Conservation (phyloP, 2,888 invertebrate genomes). For the Gisinianus flammeolus region DNA sequence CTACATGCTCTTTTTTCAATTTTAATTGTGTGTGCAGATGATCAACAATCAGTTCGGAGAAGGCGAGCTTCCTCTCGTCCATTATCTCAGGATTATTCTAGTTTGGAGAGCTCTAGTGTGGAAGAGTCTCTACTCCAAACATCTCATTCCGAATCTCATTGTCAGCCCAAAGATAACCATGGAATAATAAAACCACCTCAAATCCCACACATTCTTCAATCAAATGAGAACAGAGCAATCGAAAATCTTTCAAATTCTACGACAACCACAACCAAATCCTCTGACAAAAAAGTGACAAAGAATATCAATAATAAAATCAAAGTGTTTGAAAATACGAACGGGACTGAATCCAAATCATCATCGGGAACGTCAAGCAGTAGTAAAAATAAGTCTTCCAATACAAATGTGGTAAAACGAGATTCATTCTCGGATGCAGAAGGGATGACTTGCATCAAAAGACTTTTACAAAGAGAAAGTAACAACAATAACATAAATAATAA, state of each 20-base stretch:
- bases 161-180: too few species aligned
- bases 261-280: neutral
- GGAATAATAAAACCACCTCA: conserved; percentile 43
- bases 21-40: neutral
- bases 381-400: neutral
- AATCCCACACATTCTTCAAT: conserved; percentile 45
- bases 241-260: neutral
- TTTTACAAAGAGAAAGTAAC: conserved; percentile 50
- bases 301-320: conserved; percentile 6
- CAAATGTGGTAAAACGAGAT: conserved; percentile 47
- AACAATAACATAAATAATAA: neutral
- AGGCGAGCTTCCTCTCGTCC: conserved; percentile 19
- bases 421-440: conserved; percentile 56
- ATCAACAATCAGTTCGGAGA: neutral
- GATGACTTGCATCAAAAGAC: conserved; percentile 54
- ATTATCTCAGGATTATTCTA: conserved; percentile 44
- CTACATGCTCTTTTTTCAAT: neutral
- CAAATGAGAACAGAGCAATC: neutral
- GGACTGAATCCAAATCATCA: neutral
- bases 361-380: neutral
- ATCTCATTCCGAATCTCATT: neutral
- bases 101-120: conserved; percentile 45
- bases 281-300: neutral
- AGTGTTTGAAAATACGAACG: conserved; percentile 1
- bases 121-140: conserved; percentile 38